These are phyloP conservation scores for Lydus trimaculatus DNA, from an alignment of 2,888 invertebrate species.

Conservation along the genomic window DNA sequence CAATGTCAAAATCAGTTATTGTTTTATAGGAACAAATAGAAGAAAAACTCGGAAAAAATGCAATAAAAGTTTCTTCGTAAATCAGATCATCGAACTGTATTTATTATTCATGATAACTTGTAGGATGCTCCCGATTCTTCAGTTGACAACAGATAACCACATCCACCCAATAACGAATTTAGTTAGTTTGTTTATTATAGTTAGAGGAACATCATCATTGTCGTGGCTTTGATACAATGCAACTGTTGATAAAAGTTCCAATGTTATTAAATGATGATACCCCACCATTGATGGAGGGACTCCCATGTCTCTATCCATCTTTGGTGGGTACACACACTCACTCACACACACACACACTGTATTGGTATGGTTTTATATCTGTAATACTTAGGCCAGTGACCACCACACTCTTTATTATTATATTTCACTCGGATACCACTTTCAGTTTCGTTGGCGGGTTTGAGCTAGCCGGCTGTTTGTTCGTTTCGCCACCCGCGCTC, in stretches of 20 bases:
- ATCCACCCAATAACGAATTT: too few relatives aligned
- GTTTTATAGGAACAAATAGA: too few relatives aligned
- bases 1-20: too few relatives aligned
- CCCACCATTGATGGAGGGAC: conserved; percentile 1
- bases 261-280: neutral
- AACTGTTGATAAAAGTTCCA: neutral
- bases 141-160: neutral
- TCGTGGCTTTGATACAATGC: neutral
- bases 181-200: too few relatives aligned
- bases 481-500: conserved; percentile 57
- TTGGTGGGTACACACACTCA: neutral
- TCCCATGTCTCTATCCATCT: neutral
- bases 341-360: too few relatives aligned
- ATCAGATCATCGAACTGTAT: too few relatives aligned
- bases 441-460: conserved; percentile 63
- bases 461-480: conserved; percentile 61
- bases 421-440: conserved; percentile 42
- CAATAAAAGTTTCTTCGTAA: neutral
- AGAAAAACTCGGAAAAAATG: too few relatives aligned
- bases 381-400: conserved; percentile 50
- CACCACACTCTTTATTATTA: conserved; percentile 30
- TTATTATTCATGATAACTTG: too few relatives aligned
- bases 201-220: neutral
- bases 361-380: neutral
- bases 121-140: too few relatives aligned